A percentile compares a stretch with the other conserved stretches of the same genome.
phyloP scores from a whole-genome alignment of 2,888 invertebrate genomes.

The Ophioninae sp. region DNA sequence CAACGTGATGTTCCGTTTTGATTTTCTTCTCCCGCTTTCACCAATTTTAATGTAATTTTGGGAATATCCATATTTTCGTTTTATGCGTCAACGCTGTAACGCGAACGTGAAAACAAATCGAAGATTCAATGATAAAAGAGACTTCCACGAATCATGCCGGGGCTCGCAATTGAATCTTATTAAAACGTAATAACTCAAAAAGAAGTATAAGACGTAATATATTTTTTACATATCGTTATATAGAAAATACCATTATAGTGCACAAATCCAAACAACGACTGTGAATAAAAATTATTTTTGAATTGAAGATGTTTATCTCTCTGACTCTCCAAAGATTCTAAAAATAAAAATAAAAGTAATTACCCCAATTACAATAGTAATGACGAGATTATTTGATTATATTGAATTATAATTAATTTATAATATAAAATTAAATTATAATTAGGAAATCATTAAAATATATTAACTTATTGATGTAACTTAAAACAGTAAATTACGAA shows the following conservation, averaged over 20 bases:
- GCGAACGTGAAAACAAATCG: slow-evolving; percentile 15
- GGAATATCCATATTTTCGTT: slow-evolving; percentile 3
- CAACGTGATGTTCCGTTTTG: background rate
- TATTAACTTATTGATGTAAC: no score
- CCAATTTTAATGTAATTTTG: slow-evolving; percentile 7
- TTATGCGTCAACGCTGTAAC: slow-evolving; percentile 22
- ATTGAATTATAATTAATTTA: no score
- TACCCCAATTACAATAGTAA: no score
- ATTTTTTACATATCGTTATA: background rate
- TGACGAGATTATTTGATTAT: no score
- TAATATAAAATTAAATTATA: no score
- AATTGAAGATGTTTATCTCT: background rate
- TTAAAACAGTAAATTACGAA: no score
- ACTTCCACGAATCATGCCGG: background rate
- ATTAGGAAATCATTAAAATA: no score
- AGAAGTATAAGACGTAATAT: background rate
- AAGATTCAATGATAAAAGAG: background rate
- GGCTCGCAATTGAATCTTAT: background rate
- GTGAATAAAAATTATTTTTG: background rate
- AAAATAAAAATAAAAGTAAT: no score
- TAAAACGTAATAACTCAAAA: background rate
- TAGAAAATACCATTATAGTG: background rate
- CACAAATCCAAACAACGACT: background rate
- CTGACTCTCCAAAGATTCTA: no score
- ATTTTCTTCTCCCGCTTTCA: background rate